Evolutionary conservation across 1,140 invertebrate genomes (phyloP), one percentile per base, ranked within the genome.

Genomic region (Drepana arcuata): DNA sequence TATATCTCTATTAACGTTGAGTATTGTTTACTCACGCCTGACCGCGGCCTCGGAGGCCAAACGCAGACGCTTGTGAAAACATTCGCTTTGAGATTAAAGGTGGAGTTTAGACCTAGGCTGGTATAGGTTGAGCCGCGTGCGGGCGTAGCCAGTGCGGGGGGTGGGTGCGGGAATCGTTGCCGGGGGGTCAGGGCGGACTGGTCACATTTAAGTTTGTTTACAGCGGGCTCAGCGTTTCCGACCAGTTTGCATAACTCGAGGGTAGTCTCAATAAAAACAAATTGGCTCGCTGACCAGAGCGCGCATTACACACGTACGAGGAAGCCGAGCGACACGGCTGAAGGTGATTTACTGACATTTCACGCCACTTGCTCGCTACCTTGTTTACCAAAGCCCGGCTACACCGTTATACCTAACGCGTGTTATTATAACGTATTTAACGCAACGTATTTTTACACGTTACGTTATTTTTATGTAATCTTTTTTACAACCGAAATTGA

Each of bases 241-340:
- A 65, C 64, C 61, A 69, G 70, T 78, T 78, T 75, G 71, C 71
- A 74, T 78, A 74, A 77, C 59, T 66, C 52, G 65, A 60, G 75
- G 73, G 73, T 75, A 77, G 73, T 77, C 73, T 71, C 64, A 72
- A 78, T 78, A 81, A 80, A 75, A 80, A 78, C 66, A 77, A 78
- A 78, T 81, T 73, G 72, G 61, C 67, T 64, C 58, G 58, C 68
- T 69, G 66, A 66, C 61, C 70, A 64, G 52, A 71, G 69, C 49
- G 59, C 55, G 64, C 64, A 61, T 78, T 78, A 69, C 71, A 73
- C 75, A 80, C 75, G 75, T 78, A 66, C 75, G 52, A 75, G 71
- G 69, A 75, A 78, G 58, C 64, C 41, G 35, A 41, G 61, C 70
- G 75, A 77, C 72, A 78, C 48, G 67, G 51, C 48, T 45, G 41